Percentiles rank a stretch among this genome's conserved stretches.
Conservation (phyloP, 1,140 invertebrate genomes). For the Lamellibrachia luymesi region DNA sequence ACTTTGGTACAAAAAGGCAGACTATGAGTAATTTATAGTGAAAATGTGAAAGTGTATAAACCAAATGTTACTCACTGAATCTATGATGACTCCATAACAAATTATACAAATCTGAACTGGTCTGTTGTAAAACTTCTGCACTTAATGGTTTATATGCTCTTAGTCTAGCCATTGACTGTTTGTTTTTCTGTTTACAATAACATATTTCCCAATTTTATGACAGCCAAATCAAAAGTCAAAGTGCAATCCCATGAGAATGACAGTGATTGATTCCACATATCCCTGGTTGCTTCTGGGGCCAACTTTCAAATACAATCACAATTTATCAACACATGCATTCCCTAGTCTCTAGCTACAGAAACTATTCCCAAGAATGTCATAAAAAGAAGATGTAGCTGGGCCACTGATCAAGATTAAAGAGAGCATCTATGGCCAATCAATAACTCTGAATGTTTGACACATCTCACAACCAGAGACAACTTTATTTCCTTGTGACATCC, state of each 20-base stretch:
- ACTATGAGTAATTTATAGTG: background rate
- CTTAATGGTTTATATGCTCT: background rate
- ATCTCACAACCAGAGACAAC: background rate
- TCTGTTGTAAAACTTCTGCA: background rate
- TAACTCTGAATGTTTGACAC: background rate
- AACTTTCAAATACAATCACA: conserved; percentile 5
- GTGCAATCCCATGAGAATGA: no score
- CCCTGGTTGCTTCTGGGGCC: background rate
- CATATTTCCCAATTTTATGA: background rate
- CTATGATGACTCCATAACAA: background rate
- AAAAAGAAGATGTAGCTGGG: background rate
- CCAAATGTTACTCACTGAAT: background rate
- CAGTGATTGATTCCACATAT: background rate
- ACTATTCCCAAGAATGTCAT: background rate
- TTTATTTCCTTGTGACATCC: no score
- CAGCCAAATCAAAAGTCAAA: background rate
- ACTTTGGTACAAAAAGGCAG: background rate
- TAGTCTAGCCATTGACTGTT: no score
- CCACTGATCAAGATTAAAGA: background rate
- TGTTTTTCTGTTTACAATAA: background rate
- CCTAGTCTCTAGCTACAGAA: background rate
- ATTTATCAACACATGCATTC: background rate
- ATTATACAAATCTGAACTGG: background rate
- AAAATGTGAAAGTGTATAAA: background rate
- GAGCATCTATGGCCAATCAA: background rate